phyloP scores from a whole-genome alignment of 92 coral and sea anemone genomes.

The Epizoanthus ramosus region DNA sequence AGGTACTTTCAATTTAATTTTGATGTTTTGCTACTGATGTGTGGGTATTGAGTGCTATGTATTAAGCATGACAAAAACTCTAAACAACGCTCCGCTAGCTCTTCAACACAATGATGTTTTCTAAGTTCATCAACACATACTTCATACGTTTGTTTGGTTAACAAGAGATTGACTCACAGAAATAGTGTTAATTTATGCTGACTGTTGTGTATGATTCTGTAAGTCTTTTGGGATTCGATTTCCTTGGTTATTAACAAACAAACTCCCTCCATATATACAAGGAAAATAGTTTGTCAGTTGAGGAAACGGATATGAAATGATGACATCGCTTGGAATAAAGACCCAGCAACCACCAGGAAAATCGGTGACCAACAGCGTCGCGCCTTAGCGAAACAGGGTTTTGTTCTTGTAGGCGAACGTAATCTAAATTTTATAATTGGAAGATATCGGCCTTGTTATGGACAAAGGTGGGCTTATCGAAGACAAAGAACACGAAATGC shows the following conservation, averaged over 20 bases:
- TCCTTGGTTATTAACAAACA: background rate
- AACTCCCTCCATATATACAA: slow-evolving; percentile 11
- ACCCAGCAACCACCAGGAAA: slow-evolving; percentile 1
- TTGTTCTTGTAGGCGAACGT: slow-evolving; percentile 31
- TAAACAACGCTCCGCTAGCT: slow-evolving; percentile 8
- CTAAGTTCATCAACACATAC: slow-evolving; percentile 35
- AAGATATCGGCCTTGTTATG: slow-evolving; percentile 31
- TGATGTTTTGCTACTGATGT: slow-evolving; percentile 6
- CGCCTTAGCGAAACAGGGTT: slow-evolving; percentile 12
- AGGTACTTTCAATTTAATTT: slow-evolving; percentile 30
- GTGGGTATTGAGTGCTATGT: background rate
- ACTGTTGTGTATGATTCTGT: background rate
- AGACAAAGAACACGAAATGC: slow-evolving; percentile 32
- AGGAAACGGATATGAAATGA: slow-evolving; percentile 4
- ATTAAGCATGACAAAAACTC: slow-evolving; percentile 5
- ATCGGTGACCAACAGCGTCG: background rate
- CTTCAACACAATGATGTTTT: slow-evolving; percentile 23
- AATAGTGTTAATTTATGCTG: slow-evolving; percentile 27
- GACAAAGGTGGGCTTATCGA: slow-evolving; percentile 38
- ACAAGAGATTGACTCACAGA: slow-evolving; percentile 11
- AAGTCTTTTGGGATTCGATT: slow-evolving; percentile 19
- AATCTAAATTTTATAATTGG: slow-evolving; percentile 45
- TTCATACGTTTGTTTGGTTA: slow-evolving; percentile 13
- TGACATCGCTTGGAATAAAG: background rate
- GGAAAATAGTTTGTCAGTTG: background rate